Conservation (phyloP, 1,140 invertebrate species). For the Ceratina calcarata region DNA sequence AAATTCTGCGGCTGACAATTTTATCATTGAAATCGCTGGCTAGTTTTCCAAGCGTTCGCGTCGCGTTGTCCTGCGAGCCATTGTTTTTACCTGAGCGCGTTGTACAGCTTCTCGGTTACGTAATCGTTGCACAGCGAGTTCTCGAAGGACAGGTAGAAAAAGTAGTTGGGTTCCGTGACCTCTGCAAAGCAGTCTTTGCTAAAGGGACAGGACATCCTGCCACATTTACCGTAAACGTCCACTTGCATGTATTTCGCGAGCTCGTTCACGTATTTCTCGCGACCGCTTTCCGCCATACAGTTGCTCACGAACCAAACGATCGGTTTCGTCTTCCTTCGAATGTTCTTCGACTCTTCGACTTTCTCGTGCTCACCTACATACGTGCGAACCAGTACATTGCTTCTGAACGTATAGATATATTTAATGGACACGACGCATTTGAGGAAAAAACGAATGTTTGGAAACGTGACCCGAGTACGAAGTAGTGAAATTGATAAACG, state of each 20-base stretch:
- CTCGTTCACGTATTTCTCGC: conserved; percentile 82
- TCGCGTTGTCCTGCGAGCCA: background rate
- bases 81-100: conserved; percentile 72
- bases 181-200: conserved; percentile 75
- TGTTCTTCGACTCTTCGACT: conserved; percentile 10
- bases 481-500: background rate
- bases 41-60: too few relatives aligned
- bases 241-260: conserved; percentile 82
- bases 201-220: conserved; percentile 70
- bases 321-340: conserved; percentile 71
- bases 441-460: too few relatives aligned
- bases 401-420: too few relatives aligned
- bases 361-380: background rate
- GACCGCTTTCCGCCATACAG: conserved; percentile 80
- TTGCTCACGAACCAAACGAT: conserved; percentile 86
- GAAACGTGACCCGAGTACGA: too few relatives aligned
- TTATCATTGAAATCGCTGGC: conserved; percentile 10
- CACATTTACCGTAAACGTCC: conserved; percentile 88
- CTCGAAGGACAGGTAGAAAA: conserved; percentile 87
- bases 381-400: conserved; percentile 33
- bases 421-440: too few relatives aligned
- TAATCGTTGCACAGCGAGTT: conserved; percentile 84
- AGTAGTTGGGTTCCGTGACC: conserved; percentile 80
- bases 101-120: conserved; percentile 84
- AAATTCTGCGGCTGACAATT: conserved; percentile 27